Evolutionary conservation across 2,797 vertebrate genomes (phyloP), one percentile per base, ranked within the genome.

Genomic region (Hippopotamyrus pictus): DNA sequence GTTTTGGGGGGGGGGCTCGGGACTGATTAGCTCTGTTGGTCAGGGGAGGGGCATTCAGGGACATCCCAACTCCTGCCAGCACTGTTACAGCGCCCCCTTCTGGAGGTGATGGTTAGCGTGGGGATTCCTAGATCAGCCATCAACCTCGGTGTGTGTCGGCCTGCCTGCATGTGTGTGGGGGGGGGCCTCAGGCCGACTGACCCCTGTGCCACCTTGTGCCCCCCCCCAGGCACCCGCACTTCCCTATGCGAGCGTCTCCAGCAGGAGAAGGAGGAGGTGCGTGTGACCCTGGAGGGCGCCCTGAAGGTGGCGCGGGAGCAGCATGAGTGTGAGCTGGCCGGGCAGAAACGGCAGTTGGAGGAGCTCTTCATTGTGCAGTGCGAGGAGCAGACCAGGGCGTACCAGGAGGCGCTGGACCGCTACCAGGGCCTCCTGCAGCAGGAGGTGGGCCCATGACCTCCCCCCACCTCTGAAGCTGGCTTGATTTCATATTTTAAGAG

Each of bases 351-450:
- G 88, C 96, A 95, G 86, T 96, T 99, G 11, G 96, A 97, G 91
- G 94, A 94, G 22, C 97, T 97, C 90, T 98, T 99, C 92, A 96
- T 96, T 0, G 93, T 93, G 0, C 97, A 99, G 92, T 98, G 96
- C 92, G 96, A 98, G 92, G 97, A 97, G 92, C 94, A 97, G 54
- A 97, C 97, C 92, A 94, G 94, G 89, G 95, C 95, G 91, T 97
- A 97, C 92, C 97, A 98, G 85, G 96, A 97, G 90, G 97, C 99
- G 93, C 96, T 97, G 0, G 96, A 98, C 91, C 96, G 96, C 90
- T 97, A 96, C 91, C 97, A 96, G 93, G 92, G 91, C 0, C 95
- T 97, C 0, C 93, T 98, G 93, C 96, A 98, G 65, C 95, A 97
- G 90, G 97, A 99, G 97, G 98, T 99, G 8, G 79, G 79, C 79